phyloP scores from a whole-genome alignment of 2,797 vertebrate species.

The Pachyuromys duprasi region DNA sequence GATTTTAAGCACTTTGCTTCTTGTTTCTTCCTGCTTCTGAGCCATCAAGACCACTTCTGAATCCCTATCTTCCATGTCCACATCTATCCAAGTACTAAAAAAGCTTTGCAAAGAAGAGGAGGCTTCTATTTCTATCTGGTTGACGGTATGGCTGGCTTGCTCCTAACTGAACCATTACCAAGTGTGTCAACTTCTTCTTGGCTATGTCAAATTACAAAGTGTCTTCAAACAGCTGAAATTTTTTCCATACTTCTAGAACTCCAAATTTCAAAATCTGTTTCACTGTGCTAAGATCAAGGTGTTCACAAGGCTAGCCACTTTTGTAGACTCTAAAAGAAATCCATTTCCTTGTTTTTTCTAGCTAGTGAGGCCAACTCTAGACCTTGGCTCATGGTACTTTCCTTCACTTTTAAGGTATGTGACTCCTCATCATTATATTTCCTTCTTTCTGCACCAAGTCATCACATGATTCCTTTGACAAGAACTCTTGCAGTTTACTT shows the following conservation, averaged over 20 bases:
- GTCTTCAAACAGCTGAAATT: not conserved
- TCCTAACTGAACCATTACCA: not conserved
- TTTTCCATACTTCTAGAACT: not conserved
- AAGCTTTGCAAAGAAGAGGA: not conserved
- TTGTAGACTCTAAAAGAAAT: not conserved
- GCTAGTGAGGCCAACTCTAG: not conserved
- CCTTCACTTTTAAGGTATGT: not conserved
- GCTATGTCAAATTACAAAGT: not conserved
- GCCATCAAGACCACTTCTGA: not conserved
- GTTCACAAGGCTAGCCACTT: not conserved
- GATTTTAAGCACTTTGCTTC: not conserved
- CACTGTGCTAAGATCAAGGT: not conserved
- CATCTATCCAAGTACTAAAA: not conserved
- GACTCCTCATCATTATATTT: not conserved
- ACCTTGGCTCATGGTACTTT: not conserved
- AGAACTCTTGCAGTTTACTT: not conserved
- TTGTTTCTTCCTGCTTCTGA: slow-evolving; percentile 14
- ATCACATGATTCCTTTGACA: not conserved
- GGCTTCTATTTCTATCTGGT: not conserved
- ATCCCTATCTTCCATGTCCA: not conserved
- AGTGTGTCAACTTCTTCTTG: not conserved
- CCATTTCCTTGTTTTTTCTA: not conserved
- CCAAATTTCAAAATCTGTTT: not conserved
- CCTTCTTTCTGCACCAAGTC: not conserved
- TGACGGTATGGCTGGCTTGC: not conserved